Percentiles rank a stretch among this genome's conserved stretches.
These are phyloP conservation scores for Danaus melanippus DNA, from an alignment of 1,140 invertebrate species.

Conservation along the genomic window DNA sequence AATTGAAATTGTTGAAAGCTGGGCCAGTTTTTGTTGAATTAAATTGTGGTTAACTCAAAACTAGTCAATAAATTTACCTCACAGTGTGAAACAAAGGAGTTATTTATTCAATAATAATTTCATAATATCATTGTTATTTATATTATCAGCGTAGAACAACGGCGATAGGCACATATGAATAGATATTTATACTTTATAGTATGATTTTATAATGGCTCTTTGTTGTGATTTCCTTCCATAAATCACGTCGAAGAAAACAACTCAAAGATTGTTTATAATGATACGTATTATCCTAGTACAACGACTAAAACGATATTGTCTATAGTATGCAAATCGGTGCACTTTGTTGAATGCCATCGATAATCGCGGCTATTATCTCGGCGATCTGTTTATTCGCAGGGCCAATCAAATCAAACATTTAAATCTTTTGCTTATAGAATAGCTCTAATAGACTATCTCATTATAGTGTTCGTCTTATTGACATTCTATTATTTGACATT, in stretches of 20 bases:
- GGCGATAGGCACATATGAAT: too few relatives aligned
- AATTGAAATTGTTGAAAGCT: constrained; percentile 12
- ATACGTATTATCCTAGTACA: constrained; percentile 28
- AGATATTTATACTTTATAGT: too few relatives aligned
- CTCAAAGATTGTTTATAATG: constrained; percentile 26
- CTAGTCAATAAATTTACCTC: background rate
- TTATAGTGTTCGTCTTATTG: too few relatives aligned
- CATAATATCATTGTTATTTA: too few relatives aligned
- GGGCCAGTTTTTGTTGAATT: background rate
- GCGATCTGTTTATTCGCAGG: constrained; percentile 23
- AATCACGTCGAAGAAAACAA: constrained; percentile 11
- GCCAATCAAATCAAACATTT: constrained; percentile 3
- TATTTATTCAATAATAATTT: too few relatives aligned
- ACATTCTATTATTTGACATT: too few relatives aligned
- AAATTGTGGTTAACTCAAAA: constrained; percentile 1
- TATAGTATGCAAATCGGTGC: constrained; percentile 38
- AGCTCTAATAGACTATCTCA: too few relatives aligned
- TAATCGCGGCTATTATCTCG: constrained; percentile 25
- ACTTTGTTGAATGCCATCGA: constrained; percentile 32
- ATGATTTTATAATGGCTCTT: too few relatives aligned
- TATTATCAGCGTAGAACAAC: too few relatives aligned
- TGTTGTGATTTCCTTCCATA: background rate
- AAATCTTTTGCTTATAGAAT: constrained; percentile 1
- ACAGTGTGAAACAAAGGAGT: too few relatives aligned
- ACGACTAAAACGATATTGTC: constrained; percentile 22